Evolutionary conservation across 2,888 invertebrate species (phyloP).

Genomic region (Campaea margaritaria): DNA sequence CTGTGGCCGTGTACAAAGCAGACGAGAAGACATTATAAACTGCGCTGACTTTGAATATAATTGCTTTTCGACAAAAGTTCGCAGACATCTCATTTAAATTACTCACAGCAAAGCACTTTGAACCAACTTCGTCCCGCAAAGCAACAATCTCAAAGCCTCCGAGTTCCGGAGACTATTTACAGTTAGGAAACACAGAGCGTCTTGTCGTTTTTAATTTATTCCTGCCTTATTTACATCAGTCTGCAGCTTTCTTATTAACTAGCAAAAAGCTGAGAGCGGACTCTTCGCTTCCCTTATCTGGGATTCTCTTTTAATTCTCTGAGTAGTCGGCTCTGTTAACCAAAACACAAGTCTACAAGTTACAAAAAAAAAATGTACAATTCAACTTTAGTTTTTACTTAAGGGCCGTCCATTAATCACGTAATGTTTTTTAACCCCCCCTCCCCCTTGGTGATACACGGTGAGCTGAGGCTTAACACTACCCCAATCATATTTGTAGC

Average conservation of each 20-base stretch:
- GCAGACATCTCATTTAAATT: constrained; percentile 10
- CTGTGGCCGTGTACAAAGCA: too few species aligned
- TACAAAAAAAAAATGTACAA: too few species aligned
- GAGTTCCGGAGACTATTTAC: constrained; percentile 13
- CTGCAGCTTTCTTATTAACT: constrained; percentile 32
- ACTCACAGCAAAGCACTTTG: constrained; percentile 15
- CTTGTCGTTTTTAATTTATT: constrained; percentile 40
- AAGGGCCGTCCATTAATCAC: too few species aligned
- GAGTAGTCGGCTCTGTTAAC: constrained; percentile 46
- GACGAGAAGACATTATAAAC: background rate
- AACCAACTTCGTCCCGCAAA: background rate
- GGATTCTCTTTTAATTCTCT: constrained; percentile 51
- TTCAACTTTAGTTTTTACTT: too few species aligned
- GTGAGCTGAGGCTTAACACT: too few species aligned
- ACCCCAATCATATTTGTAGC: too few species aligned
- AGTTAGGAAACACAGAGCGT: constrained; percentile 19
- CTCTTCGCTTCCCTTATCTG: constrained; percentile 30
- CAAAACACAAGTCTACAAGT: constrained; percentile 4
- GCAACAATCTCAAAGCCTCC: constrained; percentile 1
- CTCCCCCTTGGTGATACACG: too few species aligned
- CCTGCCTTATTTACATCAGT: constrained; percentile 33
- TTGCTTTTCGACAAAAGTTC: too few species aligned
- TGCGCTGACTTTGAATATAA: background rate
- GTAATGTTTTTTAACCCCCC: too few species aligned
- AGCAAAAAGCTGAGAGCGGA: constrained; percentile 24